Conservation (phyloP, 2,113 vertebrate species). For the Thymallus thymallus region DNA sequence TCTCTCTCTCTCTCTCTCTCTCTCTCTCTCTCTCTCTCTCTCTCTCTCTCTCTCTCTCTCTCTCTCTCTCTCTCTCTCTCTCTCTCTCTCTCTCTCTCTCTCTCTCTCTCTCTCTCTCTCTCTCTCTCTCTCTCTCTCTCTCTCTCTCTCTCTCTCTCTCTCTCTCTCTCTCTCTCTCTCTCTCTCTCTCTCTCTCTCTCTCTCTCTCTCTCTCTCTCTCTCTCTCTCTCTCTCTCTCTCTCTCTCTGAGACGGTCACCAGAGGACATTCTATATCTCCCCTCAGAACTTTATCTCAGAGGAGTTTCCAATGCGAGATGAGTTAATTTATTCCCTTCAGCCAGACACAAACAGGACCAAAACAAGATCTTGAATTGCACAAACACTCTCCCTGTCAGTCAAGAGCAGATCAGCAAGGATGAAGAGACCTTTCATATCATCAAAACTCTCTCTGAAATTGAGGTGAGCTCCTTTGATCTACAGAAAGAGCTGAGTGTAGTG, state of each 20-base stretch:
- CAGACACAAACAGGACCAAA: constrained; percentile 48
- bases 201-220: too few species aligned
- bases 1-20: too few species aligned
- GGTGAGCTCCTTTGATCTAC: constrained; percentile 63
- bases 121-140: not conserved
- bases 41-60: too few species aligned
- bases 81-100: too few species aligned
- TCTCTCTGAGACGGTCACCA: not conserved
- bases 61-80: too few species aligned
- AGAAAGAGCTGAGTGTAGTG: constrained; percentile 36
- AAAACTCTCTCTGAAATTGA: constrained; percentile 59
- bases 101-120: too few species aligned
- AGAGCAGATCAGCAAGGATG: constrained; percentile 30
- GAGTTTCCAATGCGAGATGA: not conserved
- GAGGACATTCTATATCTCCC: not conserved
- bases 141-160: not conserved
- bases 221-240: not conserved
- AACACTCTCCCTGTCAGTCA: constrained; percentile 48
- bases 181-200: too few species aligned
- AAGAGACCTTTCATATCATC: constrained; percentile 38
- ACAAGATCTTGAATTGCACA: constrained; percentile 37
- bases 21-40: too few species aligned
- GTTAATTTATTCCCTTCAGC: constrained; percentile 19
- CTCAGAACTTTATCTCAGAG: not conserved
- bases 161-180: too few species aligned